Percentiles rank a stretch among this genome's conserved stretches.
Evolutionary conservation across 2,888 invertebrate genomes (phyloP).

Genomic region (Lamellibrachia satsuma): DNA sequence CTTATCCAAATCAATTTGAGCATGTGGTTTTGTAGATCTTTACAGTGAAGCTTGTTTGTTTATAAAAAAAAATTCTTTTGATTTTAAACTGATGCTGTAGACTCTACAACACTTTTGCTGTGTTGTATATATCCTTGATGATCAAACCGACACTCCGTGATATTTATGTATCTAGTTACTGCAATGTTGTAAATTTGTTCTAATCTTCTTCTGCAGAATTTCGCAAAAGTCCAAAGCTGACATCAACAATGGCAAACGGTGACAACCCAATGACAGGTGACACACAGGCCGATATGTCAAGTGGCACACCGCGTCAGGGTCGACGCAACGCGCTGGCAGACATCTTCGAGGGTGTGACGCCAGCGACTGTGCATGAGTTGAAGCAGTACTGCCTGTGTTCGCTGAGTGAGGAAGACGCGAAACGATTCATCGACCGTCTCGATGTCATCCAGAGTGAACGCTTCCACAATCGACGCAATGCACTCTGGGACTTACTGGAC

Average conservation of each 20-base stretch:
- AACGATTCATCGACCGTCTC: background rate
- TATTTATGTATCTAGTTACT: background rate
- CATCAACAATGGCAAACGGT: background rate
- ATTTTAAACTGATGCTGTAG: background rate
- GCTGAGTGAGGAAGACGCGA: background rate
- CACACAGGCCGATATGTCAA: background rate
- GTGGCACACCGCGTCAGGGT: conserved; percentile 14
- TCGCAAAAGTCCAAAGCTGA: background rate
- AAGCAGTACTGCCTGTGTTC: background rate
- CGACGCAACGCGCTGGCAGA: conserved; percentile 35
- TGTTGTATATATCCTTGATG: background rate
- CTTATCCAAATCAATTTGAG: background rate
- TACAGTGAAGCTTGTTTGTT: background rate
- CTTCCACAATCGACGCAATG: background rate
- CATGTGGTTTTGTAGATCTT: background rate
- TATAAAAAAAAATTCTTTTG: background rate
- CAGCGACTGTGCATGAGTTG: conserved; percentile 23
- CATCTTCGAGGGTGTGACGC: conserved; percentile 31
- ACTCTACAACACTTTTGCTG: background rate
- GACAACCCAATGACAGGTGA: background rate
- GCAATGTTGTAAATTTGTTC: background rate
- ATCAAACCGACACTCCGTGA: background rate
- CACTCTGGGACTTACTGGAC: background rate
- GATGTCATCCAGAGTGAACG: conserved; percentile 1
- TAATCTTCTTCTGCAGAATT: background rate